Evolutionary conservation across 1,140 invertebrate species (phyloP).

Genomic region (Megathymus violae): DNA sequence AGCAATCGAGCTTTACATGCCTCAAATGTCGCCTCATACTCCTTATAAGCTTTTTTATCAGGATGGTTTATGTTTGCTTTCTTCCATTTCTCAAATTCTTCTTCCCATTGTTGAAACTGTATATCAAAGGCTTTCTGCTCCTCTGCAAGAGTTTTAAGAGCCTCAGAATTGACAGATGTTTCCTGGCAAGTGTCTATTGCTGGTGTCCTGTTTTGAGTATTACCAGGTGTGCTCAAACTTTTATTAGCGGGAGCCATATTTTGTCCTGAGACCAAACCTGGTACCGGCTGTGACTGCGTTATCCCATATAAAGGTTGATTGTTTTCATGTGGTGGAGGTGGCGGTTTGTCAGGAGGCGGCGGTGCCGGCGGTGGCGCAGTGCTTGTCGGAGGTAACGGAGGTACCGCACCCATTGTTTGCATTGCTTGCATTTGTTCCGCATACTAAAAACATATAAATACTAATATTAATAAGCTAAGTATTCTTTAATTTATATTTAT

Average conservation of each 20-base stretch:
- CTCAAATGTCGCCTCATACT: constrained; percentile 93
- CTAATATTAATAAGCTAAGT: too few relatives aligned
- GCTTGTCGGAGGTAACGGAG: constrained; percentile 65
- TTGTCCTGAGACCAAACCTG: constrained; percentile 44
- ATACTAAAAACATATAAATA: constrained; percentile 82
- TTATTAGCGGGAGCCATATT: constrained; percentile 47
- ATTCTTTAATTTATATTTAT: too few relatives aligned
- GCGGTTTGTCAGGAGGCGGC: constrained; percentile 67
- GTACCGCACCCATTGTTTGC: constrained; percentile 61
- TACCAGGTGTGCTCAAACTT: constrained; percentile 47
- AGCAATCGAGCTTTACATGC: constrained; percentile 90
- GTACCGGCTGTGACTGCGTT: constrained; percentile 40
- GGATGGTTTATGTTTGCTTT: constrained; percentile 93
- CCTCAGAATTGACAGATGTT: constrained; percentile 57
- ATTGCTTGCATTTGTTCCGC: constrained; percentile 84
- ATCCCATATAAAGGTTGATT: constrained; percentile 65
- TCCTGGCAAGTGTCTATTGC: constrained; percentile 37
- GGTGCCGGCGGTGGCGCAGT: constrained; percentile 79
- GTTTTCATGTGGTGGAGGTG: constrained; percentile 75
- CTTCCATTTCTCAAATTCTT: constrained; percentile 93
- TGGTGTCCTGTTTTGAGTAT: constrained; percentile 55
- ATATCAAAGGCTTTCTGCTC: constrained; percentile 92
- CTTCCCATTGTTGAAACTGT: constrained; percentile 93
- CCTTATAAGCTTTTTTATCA: constrained; percentile 91
- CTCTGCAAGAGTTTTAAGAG: constrained; percentile 83